These are phyloP conservation scores for Volucella inanis DNA, from an alignment of 2,888 invertebrate species.

Conservation along the genomic window DNA sequence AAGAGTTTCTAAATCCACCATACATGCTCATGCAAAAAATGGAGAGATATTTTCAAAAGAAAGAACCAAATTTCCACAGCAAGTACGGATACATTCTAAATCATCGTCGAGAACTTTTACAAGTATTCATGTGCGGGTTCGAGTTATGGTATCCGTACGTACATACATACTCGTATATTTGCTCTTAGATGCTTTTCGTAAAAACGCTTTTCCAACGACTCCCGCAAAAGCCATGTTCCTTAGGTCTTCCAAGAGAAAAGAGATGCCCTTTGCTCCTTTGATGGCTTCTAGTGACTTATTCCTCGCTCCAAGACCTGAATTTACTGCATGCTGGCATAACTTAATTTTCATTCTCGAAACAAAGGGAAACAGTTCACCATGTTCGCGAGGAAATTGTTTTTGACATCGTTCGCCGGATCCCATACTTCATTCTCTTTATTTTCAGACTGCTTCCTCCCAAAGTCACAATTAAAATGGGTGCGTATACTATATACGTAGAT, in stretches of 20 bases:
- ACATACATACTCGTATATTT: no score
- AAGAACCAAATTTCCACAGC: neutral
- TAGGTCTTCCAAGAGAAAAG: neutral
- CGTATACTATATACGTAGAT: neutral
- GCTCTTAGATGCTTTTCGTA: neutral
- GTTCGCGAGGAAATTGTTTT: conserved; percentile 10
- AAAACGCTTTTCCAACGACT: neutral
- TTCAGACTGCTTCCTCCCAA: neutral
- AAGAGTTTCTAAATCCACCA: neutral
- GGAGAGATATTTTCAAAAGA: neutral
- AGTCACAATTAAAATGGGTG: conserved; percentile 2
- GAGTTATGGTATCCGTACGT: no score
- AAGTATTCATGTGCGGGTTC: neutral
- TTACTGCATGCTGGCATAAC: conserved; percentile 40
- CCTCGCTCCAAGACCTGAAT: conserved; percentile 11
- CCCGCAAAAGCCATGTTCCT: neutral
- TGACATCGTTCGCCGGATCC: neutral
- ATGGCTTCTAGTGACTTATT: neutral
- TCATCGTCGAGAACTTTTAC: neutral
- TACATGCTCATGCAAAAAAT: neutral
- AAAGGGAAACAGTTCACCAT: conserved; percentile 12
- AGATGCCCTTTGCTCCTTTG: neutral
- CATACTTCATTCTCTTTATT: conserved; percentile 6
- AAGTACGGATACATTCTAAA: neutral
- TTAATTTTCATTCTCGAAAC: conserved; percentile 27